Base-by-base conservation (phyloP, 2,888 invertebrate genomes). In the Aelia acuminata region DNA sequence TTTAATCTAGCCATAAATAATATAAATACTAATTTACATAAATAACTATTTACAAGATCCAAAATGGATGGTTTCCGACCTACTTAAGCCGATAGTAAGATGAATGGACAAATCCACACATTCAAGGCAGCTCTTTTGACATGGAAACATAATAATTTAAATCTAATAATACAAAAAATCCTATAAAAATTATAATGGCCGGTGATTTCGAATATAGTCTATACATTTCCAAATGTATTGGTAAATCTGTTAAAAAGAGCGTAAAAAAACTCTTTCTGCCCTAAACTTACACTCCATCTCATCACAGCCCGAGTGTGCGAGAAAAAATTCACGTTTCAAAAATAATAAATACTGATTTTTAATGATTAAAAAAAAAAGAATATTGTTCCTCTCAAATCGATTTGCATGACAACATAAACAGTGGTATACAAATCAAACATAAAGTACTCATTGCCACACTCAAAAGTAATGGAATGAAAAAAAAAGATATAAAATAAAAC, bases 51-150 rank as follows among this genome's bases (percentile, higher is more conserved):
- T 85, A 85, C 85, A 85, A 57, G 39, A 53, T 85, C 85, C 84
- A 31, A 85, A 85, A 85, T 85, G 57, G 85, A 85, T 85, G 85
- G 85, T 53, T 53, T 85, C 85, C 85, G 85, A 85, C 85, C 85
- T 57, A 47, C 43, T 85, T 26, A 50, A 85, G 53, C 85, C 85
- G 50, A 84, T 50, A 39, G 31, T 85, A 15, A 85, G 63, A 70
- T 70, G 63, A 70, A 84, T 84, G 84, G 50, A 84, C 35, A 43
- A 26, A 53, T 53, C 53, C 85, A 85, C 57, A 31, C 85, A 85
- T 53, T 85, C 18, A 85, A 85, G 53, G 53, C 84, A 84, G 48
- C 49, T 49, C n/a, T 80, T 80, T 80, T 80, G 43, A 80, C 43
- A 43, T 43, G 43, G 43, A 80, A 80, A 80, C 80, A 80, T 80